phyloP scores from a whole-genome alignment of 2,113 vertebrate species.

The Cathartes aura region DNA sequence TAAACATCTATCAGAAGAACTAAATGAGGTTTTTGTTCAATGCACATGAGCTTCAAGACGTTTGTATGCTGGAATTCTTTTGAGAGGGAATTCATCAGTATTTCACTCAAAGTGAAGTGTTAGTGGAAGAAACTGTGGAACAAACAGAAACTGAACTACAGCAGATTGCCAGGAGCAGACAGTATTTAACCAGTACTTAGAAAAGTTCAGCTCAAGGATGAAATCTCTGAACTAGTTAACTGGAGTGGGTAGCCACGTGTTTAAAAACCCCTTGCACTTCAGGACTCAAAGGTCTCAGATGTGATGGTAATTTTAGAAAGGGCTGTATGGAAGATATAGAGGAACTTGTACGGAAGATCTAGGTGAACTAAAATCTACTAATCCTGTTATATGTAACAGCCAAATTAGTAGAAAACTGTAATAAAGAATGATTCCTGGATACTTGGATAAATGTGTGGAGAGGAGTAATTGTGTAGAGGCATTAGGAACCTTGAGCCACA shows the following conservation, averaged over 20 bases:
- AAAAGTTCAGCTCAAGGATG: not conserved
- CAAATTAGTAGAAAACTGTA: not conserved
- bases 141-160: not conserved
- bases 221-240: not conserved
- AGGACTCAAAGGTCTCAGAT: not conserved
- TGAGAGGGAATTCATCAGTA: not conserved
- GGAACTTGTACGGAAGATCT: not conserved
- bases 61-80: not conserved
- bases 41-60: not conserved
- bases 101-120: not conserved
- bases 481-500: not conserved
- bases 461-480: not conserved
- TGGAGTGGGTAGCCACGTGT: not conserved
- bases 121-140: not conserved
- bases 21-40: not conserved
- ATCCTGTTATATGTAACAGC: not conserved
- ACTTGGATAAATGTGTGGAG: not conserved
- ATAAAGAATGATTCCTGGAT: not conserved
- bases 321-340: not conserved
- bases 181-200: not conserved
- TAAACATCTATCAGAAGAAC: not conserved
- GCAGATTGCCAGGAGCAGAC: not conserved
- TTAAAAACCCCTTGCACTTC: not conserved
- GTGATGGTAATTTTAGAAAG: not conserved
- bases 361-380: not conserved